phyloP scores from a whole-genome alignment of 1,140 invertebrate species.

The Drosophila bipectinata region DNA sequence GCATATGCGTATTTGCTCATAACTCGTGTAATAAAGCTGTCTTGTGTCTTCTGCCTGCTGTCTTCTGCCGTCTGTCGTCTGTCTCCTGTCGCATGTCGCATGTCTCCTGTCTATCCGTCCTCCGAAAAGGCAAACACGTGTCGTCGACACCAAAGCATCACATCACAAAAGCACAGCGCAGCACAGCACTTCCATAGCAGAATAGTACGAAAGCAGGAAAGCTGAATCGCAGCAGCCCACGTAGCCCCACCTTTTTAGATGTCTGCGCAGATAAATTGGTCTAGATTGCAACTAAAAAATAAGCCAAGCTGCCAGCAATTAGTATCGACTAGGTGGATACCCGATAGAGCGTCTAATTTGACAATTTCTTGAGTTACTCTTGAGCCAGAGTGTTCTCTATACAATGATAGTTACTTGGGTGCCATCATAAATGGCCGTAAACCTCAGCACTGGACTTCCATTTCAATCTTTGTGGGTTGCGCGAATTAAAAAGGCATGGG shows the following conservation, averaged over 20 bases:
- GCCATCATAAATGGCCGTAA: neutral
- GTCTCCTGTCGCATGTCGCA: constrained; percentile 3
- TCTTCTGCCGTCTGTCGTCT: constrained; percentile 18
- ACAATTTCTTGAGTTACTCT: neutral
- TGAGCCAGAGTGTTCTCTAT: neutral
- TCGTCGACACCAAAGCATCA: constrained; percentile 63
- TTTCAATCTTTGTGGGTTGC: too few species aligned
- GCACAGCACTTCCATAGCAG: neutral
- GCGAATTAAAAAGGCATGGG: neutral
- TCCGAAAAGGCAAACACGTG: constrained; percentile 67
- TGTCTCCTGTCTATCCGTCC: constrained; percentile 13
- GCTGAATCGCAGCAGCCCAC: constrained; percentile 38
- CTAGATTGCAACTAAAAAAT: constrained; percentile 37
- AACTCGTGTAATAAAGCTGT: constrained; percentile 49
- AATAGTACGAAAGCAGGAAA: constrained; percentile 31
- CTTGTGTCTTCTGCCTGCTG: constrained; percentile 17
- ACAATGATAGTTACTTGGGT: neutral
- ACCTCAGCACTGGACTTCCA: too few species aligned
- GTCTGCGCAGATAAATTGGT: constrained; percentile 49
- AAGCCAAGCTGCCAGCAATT: neutral
- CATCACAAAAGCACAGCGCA: constrained; percentile 1
- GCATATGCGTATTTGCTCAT: constrained; percentile 18
- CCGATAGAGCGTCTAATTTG: neutral
- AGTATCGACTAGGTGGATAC: neutral
- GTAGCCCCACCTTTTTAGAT: constrained; percentile 50